A percentile compares a stretch with the other conserved stretches of the same genome.
phyloP scores from a whole-genome alignment of 2,888 invertebrate species.

The Agelastica alni region DNA sequence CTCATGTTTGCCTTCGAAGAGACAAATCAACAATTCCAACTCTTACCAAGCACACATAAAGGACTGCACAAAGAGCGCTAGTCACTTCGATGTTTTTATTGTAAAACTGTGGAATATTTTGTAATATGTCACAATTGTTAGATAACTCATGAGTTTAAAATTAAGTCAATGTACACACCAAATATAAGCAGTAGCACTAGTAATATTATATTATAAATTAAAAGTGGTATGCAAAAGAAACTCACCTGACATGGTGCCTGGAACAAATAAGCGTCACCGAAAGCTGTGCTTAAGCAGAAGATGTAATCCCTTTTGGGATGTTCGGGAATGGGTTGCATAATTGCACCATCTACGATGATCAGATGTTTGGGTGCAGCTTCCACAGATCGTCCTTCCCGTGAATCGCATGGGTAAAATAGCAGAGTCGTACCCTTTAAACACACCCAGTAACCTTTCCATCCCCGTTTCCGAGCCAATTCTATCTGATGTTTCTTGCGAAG shows the following conservation, averaged over 20 bases:
- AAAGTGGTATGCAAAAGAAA: no score
- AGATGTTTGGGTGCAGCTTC: slow-evolving; percentile 94
- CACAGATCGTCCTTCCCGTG: slow-evolving; percentile 85
- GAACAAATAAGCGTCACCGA: slow-evolving; percentile 96
- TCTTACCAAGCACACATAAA: no score
- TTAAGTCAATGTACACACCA: no score
- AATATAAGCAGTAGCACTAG: no score
- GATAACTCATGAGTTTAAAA: no score
- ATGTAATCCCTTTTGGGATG: slow-evolving; percentile 97
- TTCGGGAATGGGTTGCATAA: slow-evolving; percentile 99
- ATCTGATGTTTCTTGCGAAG: slow-evolving; percentile 95
- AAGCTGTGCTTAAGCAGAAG: slow-evolving; percentile 96
- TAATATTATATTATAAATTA: no score
- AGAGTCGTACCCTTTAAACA: slow-evolving; percentile 96
- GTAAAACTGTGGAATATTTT: no score
- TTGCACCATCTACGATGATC: slow-evolving; percentile 94
- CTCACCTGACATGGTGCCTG: slow-evolving; percentile 85
- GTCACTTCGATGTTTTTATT: no score
- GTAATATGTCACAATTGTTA: no score
- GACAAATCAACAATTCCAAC: no score
- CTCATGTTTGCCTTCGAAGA: no score
- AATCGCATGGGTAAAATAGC: slow-evolving; percentile 94
- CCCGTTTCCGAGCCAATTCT: slow-evolving; percentile 91
- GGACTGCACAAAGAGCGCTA: no score
- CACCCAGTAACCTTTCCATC: slow-evolving; percentile 99